Evolutionary conservation across 2,888 invertebrate genomes (phyloP).

Genomic region (Thecocarcelia acutangulata): DNA sequence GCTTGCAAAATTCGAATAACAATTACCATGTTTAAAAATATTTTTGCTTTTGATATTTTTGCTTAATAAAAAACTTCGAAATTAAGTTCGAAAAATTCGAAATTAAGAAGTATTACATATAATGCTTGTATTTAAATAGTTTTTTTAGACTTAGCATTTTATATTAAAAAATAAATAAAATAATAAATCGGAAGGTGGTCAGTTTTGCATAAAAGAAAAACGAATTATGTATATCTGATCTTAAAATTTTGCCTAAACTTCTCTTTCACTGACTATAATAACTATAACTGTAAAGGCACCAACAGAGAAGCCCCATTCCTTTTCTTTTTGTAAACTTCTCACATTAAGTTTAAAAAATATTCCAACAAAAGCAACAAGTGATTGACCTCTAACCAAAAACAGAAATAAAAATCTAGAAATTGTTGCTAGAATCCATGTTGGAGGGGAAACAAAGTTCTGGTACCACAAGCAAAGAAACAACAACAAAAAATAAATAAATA

Average conservation of each 20-base stretch:
- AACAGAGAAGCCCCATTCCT: background rate
- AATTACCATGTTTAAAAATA: too few relatives aligned
- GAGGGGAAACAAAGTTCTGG: conserved; percentile 6
- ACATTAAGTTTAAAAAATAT: conserved; percentile 26
- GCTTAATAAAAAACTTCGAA: too few relatives aligned
- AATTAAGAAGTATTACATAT: too few relatives aligned
- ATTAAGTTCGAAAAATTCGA: too few relatives aligned
- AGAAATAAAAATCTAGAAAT: conserved; percentile 14
- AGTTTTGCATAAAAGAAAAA: too few relatives aligned
- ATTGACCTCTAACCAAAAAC: conserved; percentile 56
- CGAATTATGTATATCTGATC: too few relatives aligned
- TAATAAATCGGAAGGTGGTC: too few relatives aligned
- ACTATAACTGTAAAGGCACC: background rate
- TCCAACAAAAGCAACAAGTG: conserved; percentile 43
- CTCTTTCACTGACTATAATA: background rate
- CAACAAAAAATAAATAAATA: conserved; percentile 11
- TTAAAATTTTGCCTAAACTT: background rate
- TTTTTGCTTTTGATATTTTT: too few relatives aligned
- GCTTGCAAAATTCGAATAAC: too few relatives aligned
- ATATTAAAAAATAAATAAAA: too few relatives aligned
- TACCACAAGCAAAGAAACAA: background rate
- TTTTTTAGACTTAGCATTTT: too few relatives aligned
- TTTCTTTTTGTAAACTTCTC: conserved; percentile 13
- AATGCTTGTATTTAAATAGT: too few relatives aligned
- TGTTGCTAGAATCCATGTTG: conserved; percentile 23